phyloP scores from a whole-genome alignment of 2,797 vertebrate species.

The Selene dorsalis region DNA sequence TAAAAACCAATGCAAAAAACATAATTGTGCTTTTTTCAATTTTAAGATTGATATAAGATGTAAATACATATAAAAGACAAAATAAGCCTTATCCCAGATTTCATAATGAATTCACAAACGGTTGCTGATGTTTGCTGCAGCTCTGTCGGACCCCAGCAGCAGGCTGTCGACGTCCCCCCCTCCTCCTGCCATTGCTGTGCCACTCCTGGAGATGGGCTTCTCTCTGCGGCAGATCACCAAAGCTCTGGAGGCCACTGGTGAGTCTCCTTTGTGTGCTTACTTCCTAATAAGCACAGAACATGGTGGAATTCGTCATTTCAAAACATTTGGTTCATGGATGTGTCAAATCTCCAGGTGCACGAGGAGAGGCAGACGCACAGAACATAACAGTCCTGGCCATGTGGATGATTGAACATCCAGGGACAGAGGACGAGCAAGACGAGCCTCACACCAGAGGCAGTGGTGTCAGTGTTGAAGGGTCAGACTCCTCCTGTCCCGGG shows the following conservation, averaged over 20 bases:
- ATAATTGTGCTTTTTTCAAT: no score
- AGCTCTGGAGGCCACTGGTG: constrained; percentile 98
- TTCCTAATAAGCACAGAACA: neutral
- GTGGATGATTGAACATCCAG: constrained; percentile 99
- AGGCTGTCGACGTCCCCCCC: constrained; percentile 97
- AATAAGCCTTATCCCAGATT: neutral
- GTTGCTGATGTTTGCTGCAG: constrained; percentile 71
- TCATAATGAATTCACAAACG: neutral
- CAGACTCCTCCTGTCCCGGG: constrained; percentile 81
- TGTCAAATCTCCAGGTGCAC: constrained; percentile 83
- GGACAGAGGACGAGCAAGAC: constrained; percentile 89
- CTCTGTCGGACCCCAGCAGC: constrained; percentile 96
- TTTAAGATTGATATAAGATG: no score
- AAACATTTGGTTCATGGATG: neutral
- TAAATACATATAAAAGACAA: no score
- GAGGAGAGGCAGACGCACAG: constrained; percentile 95
- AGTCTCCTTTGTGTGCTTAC: constrained; percentile 13
- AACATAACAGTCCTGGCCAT: constrained; percentile 98
- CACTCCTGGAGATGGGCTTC: constrained; percentile 97
- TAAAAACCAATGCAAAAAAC: no score
- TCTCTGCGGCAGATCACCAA: constrained; percentile 96
- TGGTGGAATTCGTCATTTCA: neutral
- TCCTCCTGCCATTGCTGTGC: constrained; percentile 96
- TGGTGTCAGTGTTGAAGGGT: constrained; percentile 57
- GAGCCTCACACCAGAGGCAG: constrained; percentile 83